These are phyloP conservation scores for Drosophila anomalata DNA, from an alignment of 2,888 invertebrate species.

Conservation along the genomic window DNA sequence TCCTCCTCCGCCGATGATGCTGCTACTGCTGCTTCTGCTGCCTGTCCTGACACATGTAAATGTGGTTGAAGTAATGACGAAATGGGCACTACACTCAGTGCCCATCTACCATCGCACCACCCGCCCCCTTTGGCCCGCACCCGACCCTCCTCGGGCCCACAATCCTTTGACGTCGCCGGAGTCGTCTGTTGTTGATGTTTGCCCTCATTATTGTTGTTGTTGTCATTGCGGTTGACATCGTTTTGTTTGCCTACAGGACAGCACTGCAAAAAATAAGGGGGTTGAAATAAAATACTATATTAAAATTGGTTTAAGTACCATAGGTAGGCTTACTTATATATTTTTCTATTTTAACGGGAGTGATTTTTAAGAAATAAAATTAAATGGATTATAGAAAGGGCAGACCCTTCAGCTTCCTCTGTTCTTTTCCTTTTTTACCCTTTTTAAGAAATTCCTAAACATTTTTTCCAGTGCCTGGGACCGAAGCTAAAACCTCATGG, in stretches of 20 bases:
- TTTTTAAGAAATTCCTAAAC: no score
- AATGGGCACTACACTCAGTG: conserved; percentile 74
- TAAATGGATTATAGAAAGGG: no score
- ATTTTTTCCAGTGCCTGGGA: conserved; percentile 28
- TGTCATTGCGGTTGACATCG: conserved; percentile 78
- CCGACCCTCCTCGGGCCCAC: conserved; percentile 33
- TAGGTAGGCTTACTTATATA: no score
- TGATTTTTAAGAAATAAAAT: no score
- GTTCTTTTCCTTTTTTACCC: no score
- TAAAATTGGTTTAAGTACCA: no score
- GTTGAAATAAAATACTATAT: neutral
- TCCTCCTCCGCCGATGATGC: conserved; percentile 14
- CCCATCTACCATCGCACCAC: conserved; percentile 31
- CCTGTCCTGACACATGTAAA: conserved; percentile 81
- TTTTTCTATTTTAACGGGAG: no score
- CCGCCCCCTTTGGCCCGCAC: conserved; percentile 10
- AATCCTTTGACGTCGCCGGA: conserved; percentile 50
- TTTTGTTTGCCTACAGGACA: conserved; percentile 75
- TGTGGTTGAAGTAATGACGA: conserved; percentile 83
- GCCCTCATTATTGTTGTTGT: conserved; percentile 77
- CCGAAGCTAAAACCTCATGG: conserved; percentile 46
- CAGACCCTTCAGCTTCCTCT: no score
- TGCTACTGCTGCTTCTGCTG: conserved; percentile 23
- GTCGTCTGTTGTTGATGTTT: conserved; percentile 78
- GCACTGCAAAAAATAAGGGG: conserved; percentile 21